Conservation (phyloP, 2,797 vertebrate genomes). For the Coregonus ussuriensis region DNA sequence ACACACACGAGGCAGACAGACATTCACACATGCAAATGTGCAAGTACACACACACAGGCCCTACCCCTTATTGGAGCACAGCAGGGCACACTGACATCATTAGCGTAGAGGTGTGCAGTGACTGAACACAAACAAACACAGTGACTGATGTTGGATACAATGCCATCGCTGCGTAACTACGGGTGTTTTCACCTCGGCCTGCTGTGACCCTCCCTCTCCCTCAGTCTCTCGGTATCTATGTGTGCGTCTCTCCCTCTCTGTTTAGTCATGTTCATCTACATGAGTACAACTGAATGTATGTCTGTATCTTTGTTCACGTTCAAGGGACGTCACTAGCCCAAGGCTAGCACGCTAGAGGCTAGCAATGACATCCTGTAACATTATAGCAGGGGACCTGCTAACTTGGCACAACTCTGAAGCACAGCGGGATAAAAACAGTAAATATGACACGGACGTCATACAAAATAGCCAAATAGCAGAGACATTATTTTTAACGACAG, state of each 20-base stretch:
- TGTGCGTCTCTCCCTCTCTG: conserved; percentile 29
- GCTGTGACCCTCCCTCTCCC: conserved; percentile 23
- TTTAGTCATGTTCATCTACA: neutral
- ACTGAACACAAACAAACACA: conserved; percentile 37
- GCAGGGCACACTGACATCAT: neutral
- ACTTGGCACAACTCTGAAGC: neutral
- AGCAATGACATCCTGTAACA: neutral
- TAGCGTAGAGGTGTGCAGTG: conserved; percentile 53
- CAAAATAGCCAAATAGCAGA: too few species aligned
- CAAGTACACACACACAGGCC: neutral
- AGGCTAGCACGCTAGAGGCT: neutral
- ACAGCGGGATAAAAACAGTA: too few species aligned
- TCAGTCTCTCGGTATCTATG: conserved; percentile 36
- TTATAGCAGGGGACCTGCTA: neutral
- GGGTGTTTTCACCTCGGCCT: neutral
- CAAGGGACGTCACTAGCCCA: neutral
- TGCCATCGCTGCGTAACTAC: neutral
- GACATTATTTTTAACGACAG: too few species aligned
- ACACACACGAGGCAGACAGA: neutral
- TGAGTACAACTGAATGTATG: conserved; percentile 22
- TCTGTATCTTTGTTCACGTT: conserved; percentile 54
- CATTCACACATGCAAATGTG: neutral
- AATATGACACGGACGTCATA: too few species aligned
- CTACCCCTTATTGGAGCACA: neutral
- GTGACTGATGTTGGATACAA: conserved; percentile 58